These are phyloP conservation scores for Chelon labrosus DNA, from an alignment of 2,797 vertebrate species.

Conservation along the genomic window DNA sequence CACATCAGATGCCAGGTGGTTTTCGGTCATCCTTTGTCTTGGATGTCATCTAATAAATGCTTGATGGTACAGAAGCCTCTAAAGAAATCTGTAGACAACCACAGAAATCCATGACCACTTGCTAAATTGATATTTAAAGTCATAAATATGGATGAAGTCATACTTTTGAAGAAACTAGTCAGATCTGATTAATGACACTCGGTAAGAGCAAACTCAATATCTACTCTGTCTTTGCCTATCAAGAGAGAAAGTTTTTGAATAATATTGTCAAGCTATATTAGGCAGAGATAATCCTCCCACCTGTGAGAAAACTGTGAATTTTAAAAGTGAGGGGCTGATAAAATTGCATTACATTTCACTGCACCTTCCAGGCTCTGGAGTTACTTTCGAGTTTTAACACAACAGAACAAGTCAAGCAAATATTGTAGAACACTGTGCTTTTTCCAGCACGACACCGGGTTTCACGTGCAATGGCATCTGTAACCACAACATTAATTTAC, in stretches of 20 bases:
- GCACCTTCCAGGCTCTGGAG: too few species aligned
- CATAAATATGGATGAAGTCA: neutral
- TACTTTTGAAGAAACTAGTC: neutral
- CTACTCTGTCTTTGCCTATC: neutral
- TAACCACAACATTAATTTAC: constrained; percentile 51
- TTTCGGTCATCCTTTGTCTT: constrained; percentile 14
- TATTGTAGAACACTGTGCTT: constrained; percentile 20
- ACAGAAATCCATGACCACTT: constrained; percentile 16
- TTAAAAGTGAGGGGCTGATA: constrained; percentile 17
- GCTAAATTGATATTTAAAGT: neutral
- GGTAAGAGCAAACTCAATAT: neutral
- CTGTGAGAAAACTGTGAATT: constrained; percentile 23
- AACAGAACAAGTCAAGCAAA: constrained; percentile 5
- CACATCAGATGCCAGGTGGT: constrained; percentile 20
- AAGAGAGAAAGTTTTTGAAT: neutral
- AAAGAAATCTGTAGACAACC: constrained; percentile 9
- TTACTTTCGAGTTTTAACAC: too few species aligned
- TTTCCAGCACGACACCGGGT: neutral
- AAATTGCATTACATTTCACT: constrained; percentile 17
- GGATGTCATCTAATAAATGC: constrained; percentile 23
- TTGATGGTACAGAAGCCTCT: constrained; percentile 9
- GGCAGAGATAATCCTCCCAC: constrained; percentile 5
- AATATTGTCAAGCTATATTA: too few species aligned
- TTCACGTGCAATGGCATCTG: constrained; percentile 39
- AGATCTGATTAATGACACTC: neutral